phyloP scores from a whole-genome alignment of 1,140 invertebrate species.

The Aphelenchoides besseyi region DNA sequence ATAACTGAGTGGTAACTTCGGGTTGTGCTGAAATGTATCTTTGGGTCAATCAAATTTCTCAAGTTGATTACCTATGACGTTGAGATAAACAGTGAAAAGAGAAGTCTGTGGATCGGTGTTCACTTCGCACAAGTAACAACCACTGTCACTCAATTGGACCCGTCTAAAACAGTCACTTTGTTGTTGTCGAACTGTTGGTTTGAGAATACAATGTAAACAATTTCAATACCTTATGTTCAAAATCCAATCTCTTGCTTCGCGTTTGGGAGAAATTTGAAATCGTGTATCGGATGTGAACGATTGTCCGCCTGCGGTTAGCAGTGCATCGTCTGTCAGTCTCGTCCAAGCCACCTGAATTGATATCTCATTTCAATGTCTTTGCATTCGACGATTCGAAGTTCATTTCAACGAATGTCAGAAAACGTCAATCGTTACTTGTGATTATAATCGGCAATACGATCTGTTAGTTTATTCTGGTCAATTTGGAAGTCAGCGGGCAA shows the following conservation, averaged over 20 bases:
- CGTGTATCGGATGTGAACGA: constrained; percentile 28
- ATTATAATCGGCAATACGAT: background rate
- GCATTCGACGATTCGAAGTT: no score
- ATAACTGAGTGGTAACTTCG: background rate
- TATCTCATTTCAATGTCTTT: background rate
- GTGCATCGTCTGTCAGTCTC: constrained; percentile 23
- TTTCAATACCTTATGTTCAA: constrained; percentile 23
- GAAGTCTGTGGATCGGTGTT: constrained; percentile 29
- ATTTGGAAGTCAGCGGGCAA: no score
- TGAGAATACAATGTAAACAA: background rate
- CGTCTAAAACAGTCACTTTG: constrained; percentile 16
- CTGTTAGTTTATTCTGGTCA: background rate
- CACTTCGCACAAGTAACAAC: constrained; percentile 31
- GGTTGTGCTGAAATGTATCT: background rate
- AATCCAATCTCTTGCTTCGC: constrained; percentile 30
- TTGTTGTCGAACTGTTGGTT: no score
- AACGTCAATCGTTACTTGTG: background rate
- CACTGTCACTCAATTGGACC: constrained; percentile 20
- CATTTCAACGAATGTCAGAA: no score
- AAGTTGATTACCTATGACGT: constrained; percentile 22
- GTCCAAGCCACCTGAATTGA: constrained; percentile 31
- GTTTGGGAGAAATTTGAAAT: constrained; percentile 30
- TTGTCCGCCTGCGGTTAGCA: constrained; percentile 27
- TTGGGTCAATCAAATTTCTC: background rate
- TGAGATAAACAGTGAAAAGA: constrained; percentile 25